Evolutionary conservation across 2,888 invertebrate genomes (phyloP).

Genomic region (Osmoderma eremita): DNA sequence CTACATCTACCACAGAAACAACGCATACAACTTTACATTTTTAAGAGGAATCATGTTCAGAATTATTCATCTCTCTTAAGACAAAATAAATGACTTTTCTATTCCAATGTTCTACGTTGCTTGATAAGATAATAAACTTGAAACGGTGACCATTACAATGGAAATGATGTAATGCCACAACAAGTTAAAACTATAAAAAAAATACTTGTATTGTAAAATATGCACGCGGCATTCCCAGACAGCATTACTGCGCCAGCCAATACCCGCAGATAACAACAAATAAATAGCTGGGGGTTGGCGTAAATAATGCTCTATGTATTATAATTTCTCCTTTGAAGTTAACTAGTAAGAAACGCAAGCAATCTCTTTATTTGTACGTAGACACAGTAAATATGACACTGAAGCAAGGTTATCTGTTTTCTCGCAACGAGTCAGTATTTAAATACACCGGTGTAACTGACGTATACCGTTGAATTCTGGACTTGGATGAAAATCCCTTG

Average conservation of each 20-base stretch:
- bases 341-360: slow-evolving; percentile 52
- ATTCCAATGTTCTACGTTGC: slow-evolving; percentile 9
- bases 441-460: slow-evolving; percentile 52
- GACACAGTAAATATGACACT: slow-evolving; percentile 56
- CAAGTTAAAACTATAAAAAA: slow-evolving; percentile 26
- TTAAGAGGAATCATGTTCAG: neutral
- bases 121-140: slow-evolving; percentile 21
- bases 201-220: slow-evolving; percentile 25
- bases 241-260: slow-evolving; percentile 6
- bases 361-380: slow-evolving; percentile 44
- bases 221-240: slow-evolving; percentile 15
- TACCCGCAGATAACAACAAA: slow-evolving; percentile 23
- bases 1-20: no score
- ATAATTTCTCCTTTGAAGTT: slow-evolving; percentile 56
- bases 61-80: slow-evolving; percentile 2
- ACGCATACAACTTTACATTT: no score
- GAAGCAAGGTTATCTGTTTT: slow-evolving; percentile 58
- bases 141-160: slow-evolving; percentile 18
- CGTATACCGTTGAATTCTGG: slow-evolving; percentile 53
- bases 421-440: slow-evolving; percentile 50
- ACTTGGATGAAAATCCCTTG: slow-evolving; percentile 54
- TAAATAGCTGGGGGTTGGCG: slow-evolving; percentile 45
- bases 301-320: slow-evolving; percentile 50
- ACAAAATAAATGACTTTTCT: slow-evolving; percentile 20
- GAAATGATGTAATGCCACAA: slow-evolving; percentile 24